phyloP scores from a whole-genome alignment of 2,888 invertebrate species.

The Drosophila borealis region DNA sequence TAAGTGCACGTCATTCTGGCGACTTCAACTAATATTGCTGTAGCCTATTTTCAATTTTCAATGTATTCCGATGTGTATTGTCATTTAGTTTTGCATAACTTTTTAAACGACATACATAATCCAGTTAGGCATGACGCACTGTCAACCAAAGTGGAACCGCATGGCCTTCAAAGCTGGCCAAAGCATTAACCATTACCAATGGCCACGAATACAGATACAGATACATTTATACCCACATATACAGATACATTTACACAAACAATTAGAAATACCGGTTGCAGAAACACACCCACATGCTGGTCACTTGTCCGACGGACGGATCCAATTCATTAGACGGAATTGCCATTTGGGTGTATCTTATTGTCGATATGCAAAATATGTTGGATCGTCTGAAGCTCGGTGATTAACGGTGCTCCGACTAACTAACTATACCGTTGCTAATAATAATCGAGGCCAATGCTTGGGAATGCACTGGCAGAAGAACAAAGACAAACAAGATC shows the following conservation, averaged over 20 bases:
- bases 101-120: conserved; percentile 27
- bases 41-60: conserved; percentile 16
- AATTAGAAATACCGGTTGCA: conserved; percentile 20
- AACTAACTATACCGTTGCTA: conserved; percentile 40
- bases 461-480: conserved; percentile 10
- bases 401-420: conserved; percentile 30
- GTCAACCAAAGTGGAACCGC: conserved; percentile 18
- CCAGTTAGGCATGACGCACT: conserved; percentile 42
- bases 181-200: conserved; percentile 43
- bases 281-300: conserved; percentile 41
- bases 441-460: conserved; percentile 38
- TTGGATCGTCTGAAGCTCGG: conserved; percentile 10
- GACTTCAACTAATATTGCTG: conserved; percentile 7
- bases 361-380: conserved; percentile 27
- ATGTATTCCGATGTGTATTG: conserved; percentile 12
- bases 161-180: conserved; percentile 54
- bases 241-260: neutral
- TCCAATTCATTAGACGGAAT: neutral
- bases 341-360: neutral
- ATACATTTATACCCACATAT: neutral
- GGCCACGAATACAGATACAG: conserved; percentile 26
- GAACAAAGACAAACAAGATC: conserved; percentile 39
- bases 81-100: conserved; percentile 47
- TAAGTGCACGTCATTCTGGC: conserved; percentile 44
- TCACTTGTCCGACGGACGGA: neutral